Conservation (phyloP, 2,888 invertebrate species). For the Cremastinae sp. region DNA sequence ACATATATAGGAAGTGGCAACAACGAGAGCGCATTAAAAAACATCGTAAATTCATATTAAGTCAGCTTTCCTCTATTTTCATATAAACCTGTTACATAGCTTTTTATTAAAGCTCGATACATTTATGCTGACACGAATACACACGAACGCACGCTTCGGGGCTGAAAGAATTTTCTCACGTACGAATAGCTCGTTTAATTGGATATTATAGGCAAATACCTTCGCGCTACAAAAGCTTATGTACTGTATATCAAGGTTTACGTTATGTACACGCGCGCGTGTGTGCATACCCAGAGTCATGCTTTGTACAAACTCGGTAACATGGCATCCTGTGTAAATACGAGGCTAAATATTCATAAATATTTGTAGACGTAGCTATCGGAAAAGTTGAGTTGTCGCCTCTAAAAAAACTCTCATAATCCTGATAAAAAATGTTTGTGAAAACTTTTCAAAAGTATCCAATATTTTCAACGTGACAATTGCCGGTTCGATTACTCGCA, state of each 20-base stretch:
- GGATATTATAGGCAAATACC: constrained; percentile 75
- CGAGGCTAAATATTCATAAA: constrained; percentile 76
- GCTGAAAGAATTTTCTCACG: constrained; percentile 41
- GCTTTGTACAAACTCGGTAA: constrained; percentile 6
- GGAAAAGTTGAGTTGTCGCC: constrained; percentile 41
- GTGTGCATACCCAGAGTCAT: background rate
- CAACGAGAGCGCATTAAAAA: constrained; percentile 70
- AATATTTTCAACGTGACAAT: constrained; percentile 60
- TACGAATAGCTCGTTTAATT: constrained; percentile 72
- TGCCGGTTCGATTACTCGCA: constrained; percentile 55
- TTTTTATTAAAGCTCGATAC: constrained; percentile 74
- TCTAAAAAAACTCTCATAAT: constrained; percentile 5
- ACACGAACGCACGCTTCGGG: constrained; percentile 43
- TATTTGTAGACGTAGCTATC: constrained; percentile 62
- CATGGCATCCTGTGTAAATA: constrained; percentile 62
- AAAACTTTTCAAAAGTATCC: constrained; percentile 37
- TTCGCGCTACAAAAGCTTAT: constrained; percentile 32
- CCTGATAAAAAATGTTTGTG: background rate
- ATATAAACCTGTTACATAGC: constrained; percentile 77
- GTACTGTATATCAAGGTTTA: background rate
- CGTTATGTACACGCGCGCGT: background rate
- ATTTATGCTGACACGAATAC: constrained; percentile 60
- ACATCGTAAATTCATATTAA: constrained; percentile 75
- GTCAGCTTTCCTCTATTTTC: constrained; percentile 74
- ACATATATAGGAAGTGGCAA: constrained; percentile 60